phyloP scores from a whole-genome alignment of 2,113 vertebrate genomes.

The Zosterops hypoxanthus region DNA sequence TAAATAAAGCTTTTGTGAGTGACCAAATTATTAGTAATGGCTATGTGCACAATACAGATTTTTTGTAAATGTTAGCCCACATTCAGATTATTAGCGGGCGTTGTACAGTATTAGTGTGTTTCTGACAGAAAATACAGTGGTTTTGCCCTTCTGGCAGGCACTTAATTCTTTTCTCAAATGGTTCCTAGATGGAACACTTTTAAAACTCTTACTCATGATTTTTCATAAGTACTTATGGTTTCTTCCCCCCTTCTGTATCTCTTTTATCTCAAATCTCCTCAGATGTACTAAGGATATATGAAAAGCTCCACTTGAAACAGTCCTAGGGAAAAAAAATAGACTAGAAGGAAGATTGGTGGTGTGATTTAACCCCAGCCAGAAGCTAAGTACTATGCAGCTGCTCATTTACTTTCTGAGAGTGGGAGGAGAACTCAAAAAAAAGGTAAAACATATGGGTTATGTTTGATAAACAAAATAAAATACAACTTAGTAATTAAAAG shows the following conservation, averaged over 20 bases:
- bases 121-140: neutral
- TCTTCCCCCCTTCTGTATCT: neutral
- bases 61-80: neutral
- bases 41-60: neutral
- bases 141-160: neutral
- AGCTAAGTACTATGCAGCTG: neutral
- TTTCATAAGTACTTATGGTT: neutral
- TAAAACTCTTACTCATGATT: neutral
- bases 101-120: neutral
- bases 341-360: neutral
- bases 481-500: neutral
- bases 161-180: neutral
- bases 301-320: neutral
- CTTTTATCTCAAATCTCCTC: neutral
- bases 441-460: neutral
- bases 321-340: neutral
- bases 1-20: neutral
- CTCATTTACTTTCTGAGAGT: neutral
- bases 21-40: neutral
- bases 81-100: neutral
- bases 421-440: neutral
- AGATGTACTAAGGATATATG: neutral
- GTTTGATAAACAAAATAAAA: neutral
- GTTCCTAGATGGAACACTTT: neutral
- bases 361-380: neutral